These are phyloP conservation scores for Tapirus terrestris DNA, from an alignment of 2,113 vertebrate genomes.

Conservation along the genomic window DNA sequence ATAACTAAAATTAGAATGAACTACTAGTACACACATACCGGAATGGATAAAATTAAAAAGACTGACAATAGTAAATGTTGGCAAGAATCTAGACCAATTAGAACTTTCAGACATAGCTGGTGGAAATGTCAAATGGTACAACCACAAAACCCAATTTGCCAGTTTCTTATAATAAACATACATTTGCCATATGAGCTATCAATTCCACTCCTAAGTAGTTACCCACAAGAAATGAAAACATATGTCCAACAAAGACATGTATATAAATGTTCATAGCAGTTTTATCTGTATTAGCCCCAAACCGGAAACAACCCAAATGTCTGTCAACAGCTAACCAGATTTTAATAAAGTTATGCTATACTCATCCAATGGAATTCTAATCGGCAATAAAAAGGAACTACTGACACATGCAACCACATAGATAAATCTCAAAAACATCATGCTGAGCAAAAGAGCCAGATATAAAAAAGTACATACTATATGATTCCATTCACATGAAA, in stretches of 20 bases:
- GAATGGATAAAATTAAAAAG: not conserved
- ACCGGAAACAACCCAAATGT: constrained; percentile 15
- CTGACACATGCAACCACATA: not conserved
- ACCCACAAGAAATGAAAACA: not conserved
- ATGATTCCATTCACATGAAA: not conserved
- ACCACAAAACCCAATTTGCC: not conserved
- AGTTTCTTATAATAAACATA: not conserved
- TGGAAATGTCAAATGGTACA: not conserved
- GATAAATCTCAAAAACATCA: not conserved
- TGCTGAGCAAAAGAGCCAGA: not conserved
- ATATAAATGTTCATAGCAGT: not conserved
- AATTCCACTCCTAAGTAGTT: not conserved
- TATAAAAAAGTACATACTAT: not conserved
- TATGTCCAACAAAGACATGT: not conserved
- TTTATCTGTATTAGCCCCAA: not conserved
- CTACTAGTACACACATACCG: not conserved
- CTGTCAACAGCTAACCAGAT: not conserved
- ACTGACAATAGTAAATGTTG: not conserved
- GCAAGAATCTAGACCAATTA: not conserved
- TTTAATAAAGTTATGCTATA: not conserved
- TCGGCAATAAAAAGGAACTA: not conserved
- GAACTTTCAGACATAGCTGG: not conserved
- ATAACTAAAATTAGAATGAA: not conserved
- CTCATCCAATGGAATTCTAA: not conserved
- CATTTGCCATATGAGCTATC: not conserved